Percentiles rank a stretch among this genome's conserved stretches.
These are phyloP conservation scores for Xylocopa sonorina DNA, from an alignment of 1,140 invertebrate genomes.

Conservation along the genomic window DNA sequence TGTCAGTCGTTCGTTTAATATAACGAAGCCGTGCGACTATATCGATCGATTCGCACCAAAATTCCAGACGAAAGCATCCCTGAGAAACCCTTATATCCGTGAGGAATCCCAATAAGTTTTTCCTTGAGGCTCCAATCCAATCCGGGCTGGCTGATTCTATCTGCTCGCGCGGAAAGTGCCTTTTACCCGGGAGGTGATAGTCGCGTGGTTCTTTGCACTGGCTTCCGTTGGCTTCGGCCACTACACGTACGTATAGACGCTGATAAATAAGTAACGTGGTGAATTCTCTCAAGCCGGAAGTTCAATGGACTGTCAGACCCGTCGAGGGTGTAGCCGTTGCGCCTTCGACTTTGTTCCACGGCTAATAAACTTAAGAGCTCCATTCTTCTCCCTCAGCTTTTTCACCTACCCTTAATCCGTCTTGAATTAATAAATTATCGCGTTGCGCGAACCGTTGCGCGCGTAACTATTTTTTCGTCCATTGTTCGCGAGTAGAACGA, in stretches of 20 bases:
- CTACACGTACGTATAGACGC: slow-evolving; percentile 38
- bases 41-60: slow-evolving; percentile 54
- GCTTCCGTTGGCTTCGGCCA: background rate
- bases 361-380: slow-evolving; percentile 63
- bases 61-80: slow-evolving; percentile 30
- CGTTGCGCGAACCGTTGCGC: background rate
- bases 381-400: slow-evolving; percentile 30
- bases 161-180: slow-evolving; percentile 62
- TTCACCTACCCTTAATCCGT: background rate
- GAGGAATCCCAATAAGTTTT: slow-evolving; percentile 69
- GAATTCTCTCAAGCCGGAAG: slow-evolving; percentile 61
- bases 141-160: slow-evolving; percentile 61
- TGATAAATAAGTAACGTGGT: slow-evolving; percentile 66
- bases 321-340: background rate
- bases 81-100: slow-evolving; percentile 54
- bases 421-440: slow-evolving; percentile 25
- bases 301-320: slow-evolving; percentile 52
- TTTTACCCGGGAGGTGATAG: slow-evolving; percentile 55
- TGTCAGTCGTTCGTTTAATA: slow-evolving; percentile 42
- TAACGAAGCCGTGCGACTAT: background rate
- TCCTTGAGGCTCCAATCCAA: slow-evolving; percentile 62
- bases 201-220: slow-evolving; percentile 45
- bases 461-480: no score
- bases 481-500: background rate
- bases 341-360: slow-evolving; percentile 10